Percentiles rank a stretch among this genome's conserved stretches.
Conservation (phyloP, 2,888 invertebrate genomes). For the Melieria crassipennis region DNA sequence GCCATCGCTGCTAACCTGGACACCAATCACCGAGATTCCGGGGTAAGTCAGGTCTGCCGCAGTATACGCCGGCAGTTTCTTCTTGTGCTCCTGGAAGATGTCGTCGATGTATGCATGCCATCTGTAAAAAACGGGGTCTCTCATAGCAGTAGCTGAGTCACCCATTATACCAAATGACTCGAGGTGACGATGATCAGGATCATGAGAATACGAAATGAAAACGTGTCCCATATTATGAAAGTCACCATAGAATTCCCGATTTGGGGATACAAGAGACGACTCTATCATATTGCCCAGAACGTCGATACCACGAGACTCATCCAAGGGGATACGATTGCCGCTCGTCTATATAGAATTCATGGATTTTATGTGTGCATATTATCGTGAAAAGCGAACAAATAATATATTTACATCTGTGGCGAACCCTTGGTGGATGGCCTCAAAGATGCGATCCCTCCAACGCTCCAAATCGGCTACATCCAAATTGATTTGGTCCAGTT, state of each 20-base stretch:
- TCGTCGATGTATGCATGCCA: slow-evolving; percentile 85
- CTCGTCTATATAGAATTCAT: slow-evolving; percentile 66
- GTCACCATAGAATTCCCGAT: slow-evolving; percentile 79
- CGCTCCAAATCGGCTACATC: slow-evolving; percentile 78
- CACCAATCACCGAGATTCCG: slow-evolving; percentile 71
- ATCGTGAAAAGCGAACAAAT: not conserved
- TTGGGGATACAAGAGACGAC: slow-evolving; percentile 75
- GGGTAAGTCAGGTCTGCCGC: slow-evolving; percentile 55
- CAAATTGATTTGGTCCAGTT: slow-evolving; percentile 73
- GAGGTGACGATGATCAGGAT: slow-evolving; percentile 78
- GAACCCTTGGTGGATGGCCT: slow-evolving; percentile 75
- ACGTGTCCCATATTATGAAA: slow-evolving; percentile 86
- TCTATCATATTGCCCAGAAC: slow-evolving; percentile 83
- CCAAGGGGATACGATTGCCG: slow-evolving; percentile 70
- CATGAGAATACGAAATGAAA: slow-evolving; percentile 79
- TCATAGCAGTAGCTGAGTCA: slow-evolving; percentile 85
- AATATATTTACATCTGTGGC: slow-evolving; percentile 67
- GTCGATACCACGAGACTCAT: slow-evolving; percentile 79
- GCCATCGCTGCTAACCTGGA: slow-evolving; percentile 69
- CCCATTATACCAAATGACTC: slow-evolving; percentile 86
- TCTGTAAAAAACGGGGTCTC: slow-evolving; percentile 87
- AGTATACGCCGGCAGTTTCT: slow-evolving; percentile 74
- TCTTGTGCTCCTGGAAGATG: slow-evolving; percentile 80
- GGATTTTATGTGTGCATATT: not conserved
- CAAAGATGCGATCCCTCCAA: slow-evolving; percentile 79